Evolutionary conservation across 2,797 vertebrate genomes (phyloP).

Genomic region (Hoplostethus atlanticus): DNA sequence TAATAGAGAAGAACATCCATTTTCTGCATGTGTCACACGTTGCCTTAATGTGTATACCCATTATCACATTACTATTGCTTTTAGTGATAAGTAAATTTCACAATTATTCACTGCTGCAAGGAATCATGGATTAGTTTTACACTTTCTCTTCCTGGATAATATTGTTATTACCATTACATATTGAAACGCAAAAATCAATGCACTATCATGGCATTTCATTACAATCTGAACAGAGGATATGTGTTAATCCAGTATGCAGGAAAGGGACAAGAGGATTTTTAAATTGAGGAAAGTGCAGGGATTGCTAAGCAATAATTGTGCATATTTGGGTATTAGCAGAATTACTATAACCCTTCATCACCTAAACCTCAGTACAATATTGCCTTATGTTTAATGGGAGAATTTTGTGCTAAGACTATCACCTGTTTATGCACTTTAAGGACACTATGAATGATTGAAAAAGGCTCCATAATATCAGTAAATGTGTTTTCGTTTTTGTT

Average conservation of each 20-base stretch:
- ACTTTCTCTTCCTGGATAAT: neutral
- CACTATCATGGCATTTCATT: neutral
- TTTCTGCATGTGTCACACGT: neutral
- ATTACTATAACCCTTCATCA: neutral
- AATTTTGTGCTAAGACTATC: conserved; percentile 4
- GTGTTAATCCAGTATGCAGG: neutral
- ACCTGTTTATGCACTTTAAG: neutral
- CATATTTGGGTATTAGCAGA: neutral
- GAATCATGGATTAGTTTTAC: neutral
- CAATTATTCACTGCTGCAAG: neutral
- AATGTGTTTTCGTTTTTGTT: too few relatives aligned
- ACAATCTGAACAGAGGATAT: too few relatives aligned
- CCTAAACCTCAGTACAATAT: neutral
- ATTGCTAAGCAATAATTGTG: conserved; percentile 35
- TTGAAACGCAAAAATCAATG: neutral
- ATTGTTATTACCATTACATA: neutral
- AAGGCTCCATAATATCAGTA: too few relatives aligned
- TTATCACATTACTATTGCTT: neutral
- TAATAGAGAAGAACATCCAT: neutral
- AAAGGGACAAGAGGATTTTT: neutral
- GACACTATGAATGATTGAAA: too few relatives aligned
- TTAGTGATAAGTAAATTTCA: neutral
- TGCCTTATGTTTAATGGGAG: neutral
- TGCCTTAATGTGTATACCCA: neutral
- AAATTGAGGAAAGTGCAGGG: neutral